phyloP scores from a whole-genome alignment of 2,888 invertebrate genomes.

The Drosophila setosimentum region DNA sequence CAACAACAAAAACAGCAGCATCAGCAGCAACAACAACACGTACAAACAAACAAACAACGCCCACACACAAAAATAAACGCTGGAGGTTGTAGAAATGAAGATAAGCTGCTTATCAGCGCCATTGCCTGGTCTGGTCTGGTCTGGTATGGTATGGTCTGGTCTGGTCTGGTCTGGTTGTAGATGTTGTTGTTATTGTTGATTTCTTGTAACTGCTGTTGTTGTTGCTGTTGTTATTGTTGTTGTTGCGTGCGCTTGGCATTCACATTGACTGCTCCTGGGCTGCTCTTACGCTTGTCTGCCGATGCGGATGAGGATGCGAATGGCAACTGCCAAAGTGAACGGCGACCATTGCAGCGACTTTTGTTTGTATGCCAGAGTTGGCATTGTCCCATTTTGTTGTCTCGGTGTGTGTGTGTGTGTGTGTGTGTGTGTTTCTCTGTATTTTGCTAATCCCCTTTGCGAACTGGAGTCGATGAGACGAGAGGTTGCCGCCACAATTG shows the following conservation, averaged over 20 bases:
- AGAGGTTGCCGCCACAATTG: constrained; percentile 39
- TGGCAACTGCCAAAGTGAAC: constrained; percentile 57
- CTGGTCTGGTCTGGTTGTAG: neutral
- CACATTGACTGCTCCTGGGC: constrained; percentile 48
- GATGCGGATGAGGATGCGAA: constrained; percentile 47
- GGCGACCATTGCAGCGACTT: constrained; percentile 50
- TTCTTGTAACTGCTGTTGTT: constrained; percentile 9
- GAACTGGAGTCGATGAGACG: neutral
- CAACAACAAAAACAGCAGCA: constrained; percentile 23
- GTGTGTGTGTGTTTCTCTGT: neutral
- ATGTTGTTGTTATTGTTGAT: constrained; percentile 20
- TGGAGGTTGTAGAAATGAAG: constrained; percentile 77
- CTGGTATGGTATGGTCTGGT: neutral
- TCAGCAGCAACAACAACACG: neutral
- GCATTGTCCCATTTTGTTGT: constrained; percentile 24
- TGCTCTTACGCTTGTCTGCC: constrained; percentile 53
- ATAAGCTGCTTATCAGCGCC: constrained; percentile 80
- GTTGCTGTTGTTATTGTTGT: constrained; percentile 24
- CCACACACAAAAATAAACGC: constrained; percentile 74
- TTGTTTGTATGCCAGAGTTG: constrained; percentile 57
- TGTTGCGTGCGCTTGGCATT: constrained; percentile 55
- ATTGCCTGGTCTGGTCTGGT: constrained; percentile 54
- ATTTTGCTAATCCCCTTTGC: constrained; percentile 39
- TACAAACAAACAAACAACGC: constrained; percentile 55
- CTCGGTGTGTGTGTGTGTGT: neutral